A percentile compares a stretch with the other conserved stretches of the same genome.
These are phyloP conservation scores for Trachurus trachurus DNA, from an alignment of 2,797 vertebrate genomes.

Conservation along the genomic window DNA sequence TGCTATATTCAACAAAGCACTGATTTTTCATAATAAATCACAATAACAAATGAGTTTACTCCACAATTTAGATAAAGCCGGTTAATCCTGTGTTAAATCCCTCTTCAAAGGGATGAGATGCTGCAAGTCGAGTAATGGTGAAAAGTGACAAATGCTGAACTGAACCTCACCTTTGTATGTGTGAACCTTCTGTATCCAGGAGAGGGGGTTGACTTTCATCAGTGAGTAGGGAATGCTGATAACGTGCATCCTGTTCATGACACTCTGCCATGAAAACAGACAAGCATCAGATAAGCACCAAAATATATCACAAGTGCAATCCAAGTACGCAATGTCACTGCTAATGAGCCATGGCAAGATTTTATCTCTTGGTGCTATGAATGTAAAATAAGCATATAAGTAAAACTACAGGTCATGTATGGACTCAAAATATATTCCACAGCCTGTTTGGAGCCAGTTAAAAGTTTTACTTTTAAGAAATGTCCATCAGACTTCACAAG, in stretches of 20 bases:
- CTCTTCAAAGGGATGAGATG: background rate
- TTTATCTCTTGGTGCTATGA: background rate
- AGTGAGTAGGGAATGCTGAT: slow-evolving; percentile 96
- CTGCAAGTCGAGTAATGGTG: background rate
- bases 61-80: background rate
- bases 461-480: slow-evolving; percentile 12
- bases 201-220: slow-evolving; percentile 98
- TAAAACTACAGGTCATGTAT: slow-evolving; percentile 20
- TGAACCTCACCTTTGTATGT: slow-evolving; percentile 91
- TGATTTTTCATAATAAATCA: background rate
- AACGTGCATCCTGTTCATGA: slow-evolving; percentile 97
- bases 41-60: background rate
- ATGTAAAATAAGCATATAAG: background rate
- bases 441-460: slow-evolving; percentile 2
- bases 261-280: slow-evolving; percentile 85
- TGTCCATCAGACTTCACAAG: slow-evolving; percentile 22
- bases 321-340: slow-evolving; percentile 22
- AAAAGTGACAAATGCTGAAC: background rate
- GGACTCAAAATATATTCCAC: background rate
- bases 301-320: slow-evolving; percentile 8
- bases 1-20: background rate
- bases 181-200: slow-evolving; percentile 98
- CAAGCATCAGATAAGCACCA: slow-evolving; percentile 38
- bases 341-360: slow-evolving; percentile 24
- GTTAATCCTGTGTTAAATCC: background rate